Base-by-base conservation (phyloP, 1,140 invertebrate species). In the Eurytemora carolleeae region DNA sequence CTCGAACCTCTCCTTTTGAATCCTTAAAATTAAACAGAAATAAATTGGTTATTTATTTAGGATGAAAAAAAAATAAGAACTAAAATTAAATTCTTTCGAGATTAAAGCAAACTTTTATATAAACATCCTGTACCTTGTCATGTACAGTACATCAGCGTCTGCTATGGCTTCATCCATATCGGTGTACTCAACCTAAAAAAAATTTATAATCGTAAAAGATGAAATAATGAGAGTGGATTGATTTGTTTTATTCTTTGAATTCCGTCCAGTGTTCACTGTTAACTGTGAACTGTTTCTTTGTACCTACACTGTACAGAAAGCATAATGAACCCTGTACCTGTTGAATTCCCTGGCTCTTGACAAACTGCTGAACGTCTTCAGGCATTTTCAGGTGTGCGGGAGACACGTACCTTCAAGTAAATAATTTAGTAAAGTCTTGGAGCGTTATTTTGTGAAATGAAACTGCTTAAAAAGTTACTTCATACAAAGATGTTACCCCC, bases 61-160 rank as follows among this genome's bases (percentile, higher is more conserved):
- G n/a, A n/a, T n/a, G n/a, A n/a, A n/a, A n/a, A n/a, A n/a, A n/a
- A n/a, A n/a, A n/a, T n/a, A n/a, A n/a, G n/a, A n/a, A n/a, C n/a
- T n/a, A n/a, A n/a, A n/a, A n/a, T n/a, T n/a, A n/a, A n/a, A n/a
- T n/a, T n/a, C n/a, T n/a, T n/a, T n/a, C n/a, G n/a, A n/a, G n/a
- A n/a, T n/a, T n/a, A n/a, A n/a, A n/a, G n/a, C n/a, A n/a, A n/a
- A n/a, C n/a, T n/a, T n/a, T n/a, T n/a, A n/a, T n/a, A n/a, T n/a
- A n/a, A n/a, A n/a, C n/a, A n/a, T n/a, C n/a, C n/a, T n/a, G n/a
- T 44, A 44, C 31, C 31, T 78, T 0, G 95, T 99, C 84, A 98
- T 92, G 67, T 98, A 98, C 1, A 98, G 71, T 17, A 99, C 92
- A 76, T 99, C 95, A 2, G 92, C 95, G 58, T 91, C 87, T 0